Evolutionary conservation across 1,140 invertebrate genomes (phyloP).

Genomic region (Agrilus planipennis): DNA sequence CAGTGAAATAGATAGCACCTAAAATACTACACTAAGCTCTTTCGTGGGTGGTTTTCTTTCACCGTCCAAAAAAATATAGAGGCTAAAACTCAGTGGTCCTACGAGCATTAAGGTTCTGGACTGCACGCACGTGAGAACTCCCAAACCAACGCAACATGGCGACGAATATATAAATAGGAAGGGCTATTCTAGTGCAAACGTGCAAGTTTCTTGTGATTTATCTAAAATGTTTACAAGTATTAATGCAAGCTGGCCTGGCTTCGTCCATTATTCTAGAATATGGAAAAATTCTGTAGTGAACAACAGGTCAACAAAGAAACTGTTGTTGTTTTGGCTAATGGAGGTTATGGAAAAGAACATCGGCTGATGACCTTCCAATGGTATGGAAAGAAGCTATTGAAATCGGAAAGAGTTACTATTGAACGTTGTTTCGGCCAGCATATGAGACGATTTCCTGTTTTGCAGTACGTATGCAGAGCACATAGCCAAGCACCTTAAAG

Average conservation of each 20-base stretch:
- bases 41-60: background rate
- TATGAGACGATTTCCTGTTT: background rate
- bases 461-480: background rate
- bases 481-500: no score
- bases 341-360: background rate
- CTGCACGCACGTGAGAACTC: constrained; percentile 1
- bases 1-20: constrained; percentile 4
- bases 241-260: background rate
- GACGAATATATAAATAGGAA: constrained; percentile 1
- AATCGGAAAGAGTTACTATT: background rate
- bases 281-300: constrained; percentile 1
- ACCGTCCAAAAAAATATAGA: constrained; percentile 2
- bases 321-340: background rate
- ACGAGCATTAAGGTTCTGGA: constrained; percentile 1
- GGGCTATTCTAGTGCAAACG: background rate
- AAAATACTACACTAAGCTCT: constrained; percentile 4
- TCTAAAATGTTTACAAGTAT: background rate
- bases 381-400: background rate
- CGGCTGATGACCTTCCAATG: background rate
- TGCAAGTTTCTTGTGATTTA: constrained; percentile 2
- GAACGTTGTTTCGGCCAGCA: background rate
- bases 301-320: background rate
- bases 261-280: background rate
- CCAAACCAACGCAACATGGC: background rate
- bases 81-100: background rate